Base-by-base conservation (phyloP, 2,888 invertebrate species). In the Chrysopilus asiliformis region DNA sequence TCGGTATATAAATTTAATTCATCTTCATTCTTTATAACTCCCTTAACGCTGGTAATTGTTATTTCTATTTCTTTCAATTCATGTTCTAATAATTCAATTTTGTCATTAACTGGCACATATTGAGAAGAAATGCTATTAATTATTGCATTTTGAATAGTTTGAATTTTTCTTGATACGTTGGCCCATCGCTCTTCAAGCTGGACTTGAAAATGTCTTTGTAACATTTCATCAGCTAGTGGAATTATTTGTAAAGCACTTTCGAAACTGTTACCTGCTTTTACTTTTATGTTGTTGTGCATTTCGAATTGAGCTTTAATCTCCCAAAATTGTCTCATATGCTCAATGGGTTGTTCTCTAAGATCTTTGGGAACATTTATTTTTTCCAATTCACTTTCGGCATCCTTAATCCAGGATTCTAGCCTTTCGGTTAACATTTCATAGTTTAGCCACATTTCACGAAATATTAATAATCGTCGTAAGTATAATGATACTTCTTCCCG, bases 281-380 rank as follows among this genome's bases (percentile, higher is more conserved):
- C 75, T 35, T 78, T 74, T 32, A 85, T 70, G 45, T 76, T 77
- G 47, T 82, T 84, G 56, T 86, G 74, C 16, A 86, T 74, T 66
- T 86, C 86, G 50, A 83, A 82, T 49, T 86, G 84, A 1, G 86
- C 87, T 58, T 85, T 86, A 30, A 87, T 60, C 62, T 87, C 87
- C 86, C 87, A 87, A 64, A 86, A 87, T 48, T 82, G 76, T 47
- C 83, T 72, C 60, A 85, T 75, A 49, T 82, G 80, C 35, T 77
- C 76, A 8, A 74, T 72, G 2, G 74, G 71, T 34, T 72, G 72
- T 12, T 72, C 58, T 16, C 66, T 68, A 20, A 73, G 71, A 42
- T 75, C 75, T 9, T 72, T 66, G 2, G 76, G 74, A 39, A 71
- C 65, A 38, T 71, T 67, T 24, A 86, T 72, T 17, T 70, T 65